These are phyloP conservation scores for Perognathus longimembris DNA, from an alignment of 2,113 vertebrate species.

Conservation along the genomic window DNA sequence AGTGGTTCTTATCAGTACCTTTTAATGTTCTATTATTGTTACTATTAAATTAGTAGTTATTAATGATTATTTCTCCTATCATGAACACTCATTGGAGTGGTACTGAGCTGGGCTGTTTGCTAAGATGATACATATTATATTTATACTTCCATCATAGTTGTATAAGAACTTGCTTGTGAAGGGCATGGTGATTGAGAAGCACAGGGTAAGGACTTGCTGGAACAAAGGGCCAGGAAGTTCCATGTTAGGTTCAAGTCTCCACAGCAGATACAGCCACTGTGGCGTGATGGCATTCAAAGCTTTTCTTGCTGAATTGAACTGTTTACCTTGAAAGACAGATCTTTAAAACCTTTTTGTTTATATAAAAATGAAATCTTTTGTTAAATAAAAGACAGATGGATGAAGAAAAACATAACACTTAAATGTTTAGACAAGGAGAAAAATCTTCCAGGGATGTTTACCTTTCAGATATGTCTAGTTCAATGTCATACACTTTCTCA, in stretches of 20 bases:
- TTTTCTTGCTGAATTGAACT: background rate
- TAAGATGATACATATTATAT: background rate
- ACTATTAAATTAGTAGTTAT: background rate
- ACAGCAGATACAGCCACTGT: background rate
- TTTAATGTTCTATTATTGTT: background rate
- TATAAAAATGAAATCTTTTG: background rate
- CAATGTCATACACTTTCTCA: background rate
- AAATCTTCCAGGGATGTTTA: background rate
- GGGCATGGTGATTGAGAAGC: background rate
- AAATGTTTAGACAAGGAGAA: background rate
- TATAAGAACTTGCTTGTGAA: background rate
- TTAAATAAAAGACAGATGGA: conserved; percentile 16
- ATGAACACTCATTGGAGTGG: background rate
- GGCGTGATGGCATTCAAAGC: background rate
- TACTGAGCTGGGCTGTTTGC: background rate
- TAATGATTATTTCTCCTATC: background rate
- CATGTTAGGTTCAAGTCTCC: background rate
- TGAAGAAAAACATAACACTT: background rate
- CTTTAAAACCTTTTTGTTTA: conserved; percentile 17
- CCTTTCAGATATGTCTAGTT: conserved; percentile 41
- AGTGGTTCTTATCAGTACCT: background rate
- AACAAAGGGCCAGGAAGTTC: rapidly evolving
- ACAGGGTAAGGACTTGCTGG: rapidly evolving
- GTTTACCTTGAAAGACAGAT: background rate
- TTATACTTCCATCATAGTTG: background rate